Evolutionary conservation across 2,888 invertebrate species (phyloP), one percentile per base, ranked within the genome.

Genomic region (Dorcus hopei): DNA sequence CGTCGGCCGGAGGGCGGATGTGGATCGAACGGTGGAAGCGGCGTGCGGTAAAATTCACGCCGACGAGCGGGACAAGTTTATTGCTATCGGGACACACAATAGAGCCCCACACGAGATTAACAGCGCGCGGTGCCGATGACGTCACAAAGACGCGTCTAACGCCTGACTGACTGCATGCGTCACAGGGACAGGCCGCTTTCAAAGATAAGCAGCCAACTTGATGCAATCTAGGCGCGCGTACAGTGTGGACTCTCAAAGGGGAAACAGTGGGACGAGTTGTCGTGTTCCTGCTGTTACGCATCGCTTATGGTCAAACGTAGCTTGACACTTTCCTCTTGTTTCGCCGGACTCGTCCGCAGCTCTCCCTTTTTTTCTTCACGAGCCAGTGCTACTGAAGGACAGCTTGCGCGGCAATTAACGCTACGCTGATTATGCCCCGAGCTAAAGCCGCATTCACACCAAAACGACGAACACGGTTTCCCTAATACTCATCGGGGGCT

Each of bases 141-240:
- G 72, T 72, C 72, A 71, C 69, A 72, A 70, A 70, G 71, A 65
- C 67, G 65, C 62, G 65, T 68, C 66, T 63, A 68, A 66, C 64
- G 64, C 64, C 66, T 63, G 65, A 69, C 52, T 63, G 65, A 65
- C 57, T 68, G 66, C 65, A 70, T 68, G 70, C 70, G 70, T 70
- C 69, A 57, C 40, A 14, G 54, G 19, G 9, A 49, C 33, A 56
- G 43, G 57, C 50, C 43, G 61, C 57, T 49, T 54, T 56, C 19
- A 42, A 57, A 57, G 57, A 55, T 58, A 61, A 55, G 53, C 54
- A 48, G 50, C 57, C 52, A 33, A 23, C 38, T 56, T 8, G 26
- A 33, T 33, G 26, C 19, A 11, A 43, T 14, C 26, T 11, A 41
- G 11, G 39, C 42, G 45, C 19, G 38, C 19, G 39, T 19, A 43